Evolutionary conservation across 2,797 vertebrate species (phyloP), one percentile per base, ranked within the genome.

Genomic region (Sebastes ruberrimus): DNA sequence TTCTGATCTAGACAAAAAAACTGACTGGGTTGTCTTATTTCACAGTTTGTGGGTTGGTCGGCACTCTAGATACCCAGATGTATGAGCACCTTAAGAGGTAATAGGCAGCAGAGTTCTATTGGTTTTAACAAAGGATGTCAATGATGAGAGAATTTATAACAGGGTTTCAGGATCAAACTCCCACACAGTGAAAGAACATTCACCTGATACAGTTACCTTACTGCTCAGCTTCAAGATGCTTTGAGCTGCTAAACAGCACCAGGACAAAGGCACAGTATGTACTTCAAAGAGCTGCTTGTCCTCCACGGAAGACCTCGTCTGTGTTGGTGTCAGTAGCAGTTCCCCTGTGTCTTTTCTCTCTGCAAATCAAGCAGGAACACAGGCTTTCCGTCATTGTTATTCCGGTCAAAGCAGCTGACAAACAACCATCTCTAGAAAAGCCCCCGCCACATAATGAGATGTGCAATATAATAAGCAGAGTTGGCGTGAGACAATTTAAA

Each of bases 401-500:
- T 93, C 90, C 65, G 82, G 84, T 88, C 92, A 90, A 89, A 87
- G 76, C 30, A 4, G 67, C 85, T 89, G 85, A 92, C 91, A 91
- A 90, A 92, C 90, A 93, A 88, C 80, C 86, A 71, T 85, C 81
- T 82, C 81, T 76, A 88, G 74, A 89, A 74, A 84, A 82, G 66
- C 77, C 66, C 42, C 71, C 32, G 20, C 78, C 78, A 88, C 81
- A 91, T 93, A 94, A 94, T 93, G 91, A 93, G 92, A 94, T 90
- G 85, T 87, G 88, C 92, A 87, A 88, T 92, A 93, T 90, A 93
- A 94, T 93, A 93, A 93, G 88, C 88, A 84, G 84, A 90, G 82
- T 78, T 81, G 91, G 89, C 82, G 86, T 67, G 35, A 93, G 81
- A 90, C 83, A 85, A 89, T 91, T 93, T 92, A 73, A 85, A 82